These are phyloP conservation scores for Agrotis ipsilon DNA, from an alignment of 2,888 invertebrate species.

Conservation along the genomic window DNA sequence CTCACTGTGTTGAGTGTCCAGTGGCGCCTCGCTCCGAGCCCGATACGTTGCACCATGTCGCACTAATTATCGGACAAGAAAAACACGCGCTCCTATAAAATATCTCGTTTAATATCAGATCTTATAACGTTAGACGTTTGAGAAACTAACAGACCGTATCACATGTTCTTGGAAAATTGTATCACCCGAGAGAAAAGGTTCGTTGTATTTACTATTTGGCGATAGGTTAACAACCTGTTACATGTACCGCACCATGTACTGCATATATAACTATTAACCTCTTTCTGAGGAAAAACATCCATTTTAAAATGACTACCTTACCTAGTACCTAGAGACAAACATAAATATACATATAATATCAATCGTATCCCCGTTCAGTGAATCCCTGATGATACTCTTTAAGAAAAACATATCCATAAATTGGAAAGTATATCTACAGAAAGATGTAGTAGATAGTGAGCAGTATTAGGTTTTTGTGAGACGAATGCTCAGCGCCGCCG, in stretches of 20 bases:
- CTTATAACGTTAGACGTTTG: background rate
- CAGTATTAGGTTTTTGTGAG: slow-evolving; percentile 21
- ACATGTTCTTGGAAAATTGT: slow-evolving; percentile 3
- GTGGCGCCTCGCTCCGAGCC: slow-evolving; percentile 31
- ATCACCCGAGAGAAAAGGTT: background rate
- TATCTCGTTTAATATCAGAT: slow-evolving; percentile 20
- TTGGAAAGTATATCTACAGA: background rate
- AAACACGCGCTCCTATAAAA: slow-evolving; percentile 36
- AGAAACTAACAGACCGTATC: background rate
- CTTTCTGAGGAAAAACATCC: background rate
- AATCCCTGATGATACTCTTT: background rate
- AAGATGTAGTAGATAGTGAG: background rate
- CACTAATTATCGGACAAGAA: slow-evolving; percentile 59
- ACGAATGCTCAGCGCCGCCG: slow-evolving; percentile 16
- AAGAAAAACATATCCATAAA: background rate
- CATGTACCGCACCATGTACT: background rate
- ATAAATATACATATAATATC: background rate
- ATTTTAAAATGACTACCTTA: background rate
- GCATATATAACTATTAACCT: slow-evolving; percentile 2
- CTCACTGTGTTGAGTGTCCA: slow-evolving; percentile 29
- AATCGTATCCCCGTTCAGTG: too few relatives aligned
- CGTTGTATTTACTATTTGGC: background rate
- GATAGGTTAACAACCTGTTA: slow-evolving; percentile 22
- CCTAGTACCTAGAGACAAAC: background rate
- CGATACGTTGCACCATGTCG: slow-evolving; percentile 54